Percentiles rank a stretch among this genome's conserved stretches.
Evolutionary conservation across 2,113 vertebrate species (phyloP).

Genomic region (Eulacestoma nigropectus): DNA sequence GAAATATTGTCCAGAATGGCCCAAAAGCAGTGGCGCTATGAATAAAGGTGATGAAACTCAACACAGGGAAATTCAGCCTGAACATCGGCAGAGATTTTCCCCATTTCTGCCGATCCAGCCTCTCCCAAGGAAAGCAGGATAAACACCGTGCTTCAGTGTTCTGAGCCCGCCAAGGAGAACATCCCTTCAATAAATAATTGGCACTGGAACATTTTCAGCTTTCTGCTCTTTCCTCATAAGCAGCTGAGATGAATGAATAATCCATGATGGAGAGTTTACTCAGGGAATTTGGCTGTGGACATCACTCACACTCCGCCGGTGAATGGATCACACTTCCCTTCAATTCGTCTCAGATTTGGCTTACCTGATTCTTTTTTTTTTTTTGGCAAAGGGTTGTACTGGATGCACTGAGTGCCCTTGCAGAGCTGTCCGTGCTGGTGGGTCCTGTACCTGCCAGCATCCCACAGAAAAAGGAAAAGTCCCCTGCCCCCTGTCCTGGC

Average conservation of each 20-base stretch:
- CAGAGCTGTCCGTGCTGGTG: accelerated
- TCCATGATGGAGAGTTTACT: constrained; percentile 13
- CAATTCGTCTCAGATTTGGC: neutral
- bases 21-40: neutral
- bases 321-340: neutral
- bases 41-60: neutral
- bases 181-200: constrained; percentile 19
- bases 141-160: neutral
- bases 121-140: neutral
- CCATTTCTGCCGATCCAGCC: neutral
- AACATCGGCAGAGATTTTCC: neutral
- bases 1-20: neutral
- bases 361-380: neutral
- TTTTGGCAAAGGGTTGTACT: neutral
- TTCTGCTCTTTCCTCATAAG: neutral
- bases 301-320: neutral
- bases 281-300: neutral
- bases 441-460: neutral
- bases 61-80: neutral
- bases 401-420: neutral
- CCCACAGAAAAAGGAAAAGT: neutral
- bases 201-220: neutral
- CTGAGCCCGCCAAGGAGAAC: neutral
- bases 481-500: neutral
- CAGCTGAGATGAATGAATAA: constrained; percentile 15